Evolutionary conservation across 1,140 invertebrate species (phyloP), one percentile per base, ranked within the genome.

Genomic region (Cephus cinctus): DNA sequence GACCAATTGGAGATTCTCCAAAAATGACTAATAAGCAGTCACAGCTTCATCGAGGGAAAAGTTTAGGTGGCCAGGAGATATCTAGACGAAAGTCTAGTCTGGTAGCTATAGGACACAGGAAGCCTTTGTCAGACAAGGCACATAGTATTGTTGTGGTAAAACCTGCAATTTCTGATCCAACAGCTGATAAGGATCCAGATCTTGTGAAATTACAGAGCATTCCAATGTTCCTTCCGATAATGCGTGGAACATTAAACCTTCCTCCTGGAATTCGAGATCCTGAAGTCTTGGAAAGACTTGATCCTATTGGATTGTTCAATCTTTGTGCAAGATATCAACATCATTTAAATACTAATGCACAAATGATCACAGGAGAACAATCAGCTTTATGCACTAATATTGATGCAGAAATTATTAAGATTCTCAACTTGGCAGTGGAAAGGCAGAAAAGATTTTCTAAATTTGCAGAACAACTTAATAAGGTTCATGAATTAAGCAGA

Each of bases 191-290:
- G 52, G 92, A 96, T 77, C 84, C 88, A 2, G 90, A 96, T 64
- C 79, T 94, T 34, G 73, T 85, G 11, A 82, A 86, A 56, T 69
- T 96, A 2, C 74, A 89, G 75, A 86, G 80, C 56, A 92, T 96
- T 56, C 93, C 94, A 6, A 90, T 92, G 71, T 96, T 98, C 70
- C 74, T 95, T 39, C 94, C 94, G 1, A 94, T 97, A 16, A 92
- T 98, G 83, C 71, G 91, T 31, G 91, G 90, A 5, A 92, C 92
- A 0, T 70, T 96, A 2, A 93, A 91, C 50, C 75, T 94, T 34
- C 90, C 92, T 0, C 73, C 75, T 2, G 89, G 89, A 20, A 86
- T 88, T 1, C 79, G 90, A 36, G 94, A 96, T 75, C 85, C 88
- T 0, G 94, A 96, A 71, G 83, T 94, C 4, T 73, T 95, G 4